A percentile compares a stretch with the other conserved stretches of the same genome.
Conservation (phyloP, 2,888 invertebrate species). For the Teleogryllus oceanicus region DNA sequence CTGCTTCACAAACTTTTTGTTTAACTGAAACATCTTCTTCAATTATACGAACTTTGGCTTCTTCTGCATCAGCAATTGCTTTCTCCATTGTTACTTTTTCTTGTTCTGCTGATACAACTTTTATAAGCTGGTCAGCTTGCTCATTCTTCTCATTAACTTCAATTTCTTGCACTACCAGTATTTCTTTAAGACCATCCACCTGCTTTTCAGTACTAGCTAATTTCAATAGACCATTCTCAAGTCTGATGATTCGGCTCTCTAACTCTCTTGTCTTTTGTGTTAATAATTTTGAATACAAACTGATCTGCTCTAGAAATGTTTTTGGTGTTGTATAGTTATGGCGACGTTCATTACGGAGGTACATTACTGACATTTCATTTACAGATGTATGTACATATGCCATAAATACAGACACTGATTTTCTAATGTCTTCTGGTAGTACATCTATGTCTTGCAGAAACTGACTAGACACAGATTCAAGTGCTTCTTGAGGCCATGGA, state of each 20-base stretch:
- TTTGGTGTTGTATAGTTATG: slow-evolving; percentile 97
- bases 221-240: slow-evolving; percentile 86
- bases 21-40: slow-evolving; percentile 83
- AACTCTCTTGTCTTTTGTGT: slow-evolving; percentile 29
- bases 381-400: slow-evolving; percentile 85
- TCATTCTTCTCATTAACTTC: slow-evolving; percentile 83
- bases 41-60: slow-evolving; percentile 83
- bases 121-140: slow-evolving; percentile 83
- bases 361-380: slow-evolving; percentile 78
- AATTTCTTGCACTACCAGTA: slow-evolving; percentile 72
- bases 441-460: slow-evolving; percentile 76
- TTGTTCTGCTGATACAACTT: slow-evolving; percentile 83
- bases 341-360: slow-evolving; percentile 77
- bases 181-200: slow-evolving; percentile 76
- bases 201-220: slow-evolving; percentile 80
- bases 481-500: slow-evolving; percentile 90
- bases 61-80: slow-evolving; percentile 68
- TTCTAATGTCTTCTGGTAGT: slow-evolving; percentile 55
- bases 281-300: slow-evolving; percentile 54
- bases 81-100: slow-evolving; percentile 60
- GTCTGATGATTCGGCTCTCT: slow-evolving; percentile 61
- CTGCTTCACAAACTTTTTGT: slow-evolving; percentile 81
- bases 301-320: slow-evolving; percentile 89
- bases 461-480: slow-evolving; percentile 80
- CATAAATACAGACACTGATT: slow-evolving; percentile 79